phyloP scores from a whole-genome alignment of 1,140 invertebrate genomes.

The Orchesella cincta region DNA sequence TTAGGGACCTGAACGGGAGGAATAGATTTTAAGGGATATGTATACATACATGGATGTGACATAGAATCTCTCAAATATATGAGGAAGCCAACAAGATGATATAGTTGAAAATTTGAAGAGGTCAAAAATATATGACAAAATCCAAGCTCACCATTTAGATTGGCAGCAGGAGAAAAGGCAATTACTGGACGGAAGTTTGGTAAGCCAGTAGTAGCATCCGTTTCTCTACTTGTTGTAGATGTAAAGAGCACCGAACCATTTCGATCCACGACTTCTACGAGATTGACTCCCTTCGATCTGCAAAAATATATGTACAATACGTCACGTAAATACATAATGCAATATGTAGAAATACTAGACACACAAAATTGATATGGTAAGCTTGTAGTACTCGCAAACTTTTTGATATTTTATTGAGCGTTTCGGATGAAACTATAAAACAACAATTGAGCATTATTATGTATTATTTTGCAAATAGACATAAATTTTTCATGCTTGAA shows the following conservation, averaged over 20 bases:
- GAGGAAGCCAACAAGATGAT: not conserved
- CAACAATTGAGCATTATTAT: no score
- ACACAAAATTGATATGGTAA: no score
- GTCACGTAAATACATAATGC: no score
- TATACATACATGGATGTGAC: no score
- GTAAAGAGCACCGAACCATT: constrained; percentile 47
- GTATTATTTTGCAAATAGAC: no score
- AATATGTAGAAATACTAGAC: no score
- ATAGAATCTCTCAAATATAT: not conserved
- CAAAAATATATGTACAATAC: constrained; percentile 11
- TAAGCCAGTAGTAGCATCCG: constrained; percentile 24
- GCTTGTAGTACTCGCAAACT: no score
- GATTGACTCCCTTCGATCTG: constrained; percentile 39
- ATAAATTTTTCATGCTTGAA: no score
- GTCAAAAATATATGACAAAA: constrained; percentile 10
- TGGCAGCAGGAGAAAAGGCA: constrained; percentile 47
- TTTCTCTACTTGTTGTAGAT: constrained; percentile 5
- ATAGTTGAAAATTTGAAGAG: not conserved
- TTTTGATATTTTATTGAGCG: no score
- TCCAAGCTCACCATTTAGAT: constrained; percentile 45
- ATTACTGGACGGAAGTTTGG: constrained; percentile 46
- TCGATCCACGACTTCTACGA: constrained; percentile 41
- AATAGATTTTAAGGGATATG: no score
- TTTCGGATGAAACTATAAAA: no score
- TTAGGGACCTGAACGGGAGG: no score